Conservation (phyloP, 30 jellyfish, hydroid and myxozoan species). For the Chironex yamaguchii region DNA sequence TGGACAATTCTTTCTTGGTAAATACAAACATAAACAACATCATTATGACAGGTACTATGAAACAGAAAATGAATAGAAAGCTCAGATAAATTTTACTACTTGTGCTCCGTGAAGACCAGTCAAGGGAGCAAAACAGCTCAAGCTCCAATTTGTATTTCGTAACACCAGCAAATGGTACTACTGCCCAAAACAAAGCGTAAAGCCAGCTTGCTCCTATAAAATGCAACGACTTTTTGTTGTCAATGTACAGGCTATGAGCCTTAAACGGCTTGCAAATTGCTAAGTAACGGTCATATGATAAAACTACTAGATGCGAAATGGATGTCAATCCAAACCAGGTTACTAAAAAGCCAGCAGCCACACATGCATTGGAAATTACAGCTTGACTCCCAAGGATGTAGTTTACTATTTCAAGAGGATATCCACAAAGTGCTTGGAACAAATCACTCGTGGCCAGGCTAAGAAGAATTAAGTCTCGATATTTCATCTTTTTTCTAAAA, state of each 20-base stretch:
- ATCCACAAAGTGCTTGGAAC: constrained; percentile 42
- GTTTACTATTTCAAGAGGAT: constrained; percentile 37
- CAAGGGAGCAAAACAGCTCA: constrained; percentile 39
- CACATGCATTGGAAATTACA: background rate
- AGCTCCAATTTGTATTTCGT: constrained; percentile 35
- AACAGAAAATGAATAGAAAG: constrained; percentile 29
- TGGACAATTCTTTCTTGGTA: constrained; percentile 8
- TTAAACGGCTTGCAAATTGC: background rate
- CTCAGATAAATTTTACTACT: constrained; percentile 7
- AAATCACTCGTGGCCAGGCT: constrained; percentile 60
- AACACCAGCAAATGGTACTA: constrained; percentile 44
- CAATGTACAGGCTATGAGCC: background rate
- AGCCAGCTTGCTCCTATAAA: constrained; percentile 32
- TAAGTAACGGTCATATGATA: constrained; percentile 36
- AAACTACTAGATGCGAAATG: constrained; percentile 19
- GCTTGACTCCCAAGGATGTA: background rate
- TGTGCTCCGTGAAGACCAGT: constrained; percentile 17
- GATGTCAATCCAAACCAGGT: constrained; percentile 61
- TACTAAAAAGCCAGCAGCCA: constrained; percentile 15
- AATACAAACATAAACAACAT: constrained; percentile 2
- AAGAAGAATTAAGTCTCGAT: constrained; percentile 17
- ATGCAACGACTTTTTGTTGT: background rate
- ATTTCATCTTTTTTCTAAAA: background rate
- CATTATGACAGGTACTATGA: constrained; percentile 18
- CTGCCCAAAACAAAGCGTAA: constrained; percentile 10